Evolutionary conservation across 2,888 invertebrate species (phyloP), one percentile per base, ranked within the genome.

Genomic region (Stictocephala bisonia): DNA sequence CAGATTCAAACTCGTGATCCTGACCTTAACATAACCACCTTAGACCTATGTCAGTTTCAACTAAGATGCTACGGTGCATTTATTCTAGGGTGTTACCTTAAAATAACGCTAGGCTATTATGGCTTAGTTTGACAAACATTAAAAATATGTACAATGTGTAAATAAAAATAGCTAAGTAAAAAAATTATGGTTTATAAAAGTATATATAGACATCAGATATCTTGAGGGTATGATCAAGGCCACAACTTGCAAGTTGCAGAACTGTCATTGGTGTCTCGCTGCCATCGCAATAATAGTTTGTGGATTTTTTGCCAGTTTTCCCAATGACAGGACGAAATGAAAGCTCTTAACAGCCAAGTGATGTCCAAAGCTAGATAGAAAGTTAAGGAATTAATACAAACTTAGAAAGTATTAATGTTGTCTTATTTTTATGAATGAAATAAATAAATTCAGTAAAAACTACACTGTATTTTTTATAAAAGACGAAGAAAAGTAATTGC

Each of bases 291-390:
- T n/a, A n/a, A n/a, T n/a, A n/a, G 71, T 58, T 41, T 50, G 80
- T 77, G 13, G 84, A 77, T n/a, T 79, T 72, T 20, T 72, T 66
- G 9, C 82, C 84, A 24, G 81, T 80, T 72, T 75, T 77, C 13
- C 83, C 82, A 11, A 81, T 72, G 18, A 80, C 75, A 0, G 93
- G 93, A 67, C 90, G 86, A 84, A 95, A 95, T 24, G 86, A 84
- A 51, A 95, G 83, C 90, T 87, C 80, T 87, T 91, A 1, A 95
- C 92, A 0, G 91, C 87, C 74, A 90, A 86, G 83, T 94, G 93
- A 86, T 95, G 95, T 0, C 91, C 91, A 74, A 84, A 79, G 70
- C 92, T 92, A 82, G 50, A 84, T 84, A 51, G 18, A 15, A 31
- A 15, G 22, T 67, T 69, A 74, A 77, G 74, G 74, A 72, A 41